Percentiles rank a stretch among this genome's conserved stretches.
Conservation (phyloP, 2,797 vertebrate species). For the Chelon labrosus region DNA sequence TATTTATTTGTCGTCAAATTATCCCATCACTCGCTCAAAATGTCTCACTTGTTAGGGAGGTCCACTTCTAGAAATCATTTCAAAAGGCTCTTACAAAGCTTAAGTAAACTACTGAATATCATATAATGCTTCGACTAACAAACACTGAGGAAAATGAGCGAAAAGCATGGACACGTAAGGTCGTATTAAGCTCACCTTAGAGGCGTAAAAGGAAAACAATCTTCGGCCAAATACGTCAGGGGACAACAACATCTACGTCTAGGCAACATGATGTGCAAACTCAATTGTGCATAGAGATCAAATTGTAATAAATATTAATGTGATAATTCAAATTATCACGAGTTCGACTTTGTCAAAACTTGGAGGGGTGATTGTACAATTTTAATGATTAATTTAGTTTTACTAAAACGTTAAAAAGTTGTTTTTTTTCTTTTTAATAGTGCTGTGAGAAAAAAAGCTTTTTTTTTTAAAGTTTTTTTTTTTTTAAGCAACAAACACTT, state of each 20-base stretch:
- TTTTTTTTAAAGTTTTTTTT: not conserved
- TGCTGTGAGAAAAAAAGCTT: slow-evolving; percentile 72
- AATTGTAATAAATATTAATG: slow-evolving; percentile 82
- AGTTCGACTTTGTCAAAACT: slow-evolving; percentile 76
- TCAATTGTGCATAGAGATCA: slow-evolving; percentile 85
- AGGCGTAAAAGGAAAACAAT: slow-evolving; percentile 59
- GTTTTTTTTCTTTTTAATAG: slow-evolving; percentile 42
- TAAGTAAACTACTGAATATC: slow-evolving; percentile 59
- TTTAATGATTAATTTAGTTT: slow-evolving; percentile 77
- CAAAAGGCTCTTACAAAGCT: slow-evolving; percentile 65
- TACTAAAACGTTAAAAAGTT: slow-evolving; percentile 68
- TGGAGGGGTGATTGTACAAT: slow-evolving; percentile 79
- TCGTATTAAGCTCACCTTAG: slow-evolving; percentile 66
- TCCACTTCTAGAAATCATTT: slow-evolving; percentile 44
- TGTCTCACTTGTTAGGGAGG: slow-evolving; percentile 34
- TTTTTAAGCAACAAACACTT: slow-evolving; percentile 74
- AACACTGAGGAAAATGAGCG: slow-evolving; percentile 66
- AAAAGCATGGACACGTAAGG: slow-evolving; percentile 54
- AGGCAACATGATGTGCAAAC: slow-evolving; percentile 78
- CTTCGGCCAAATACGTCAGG: slow-evolving; percentile 69
- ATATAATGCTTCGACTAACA: slow-evolving; percentile 61
- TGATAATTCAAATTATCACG: slow-evolving; percentile 73
- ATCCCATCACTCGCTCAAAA: slow-evolving; percentile 49
- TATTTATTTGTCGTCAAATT: slow-evolving; percentile 30
- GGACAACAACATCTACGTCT: slow-evolving; percentile 67